Conservation (phyloP, 2,797 vertebrate species). For the Chrosomus eos region DNA sequence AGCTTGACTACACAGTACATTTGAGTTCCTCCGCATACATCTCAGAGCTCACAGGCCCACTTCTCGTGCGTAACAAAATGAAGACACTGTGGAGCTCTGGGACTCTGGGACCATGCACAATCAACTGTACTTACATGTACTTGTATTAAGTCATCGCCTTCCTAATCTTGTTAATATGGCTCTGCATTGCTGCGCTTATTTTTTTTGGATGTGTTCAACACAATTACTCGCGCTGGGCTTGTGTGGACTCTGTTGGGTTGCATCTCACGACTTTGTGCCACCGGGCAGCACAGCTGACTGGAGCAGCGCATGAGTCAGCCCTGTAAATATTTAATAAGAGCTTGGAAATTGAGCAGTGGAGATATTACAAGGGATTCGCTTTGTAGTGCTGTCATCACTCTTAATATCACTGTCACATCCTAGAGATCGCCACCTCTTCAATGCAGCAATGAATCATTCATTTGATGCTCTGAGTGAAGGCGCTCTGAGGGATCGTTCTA, state of each 20-base stretch:
- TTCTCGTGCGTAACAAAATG: background rate
- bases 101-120: background rate
- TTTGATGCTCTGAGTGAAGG: constrained; percentile 37
- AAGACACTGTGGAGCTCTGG: background rate
- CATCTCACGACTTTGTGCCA: constrained; percentile 35
- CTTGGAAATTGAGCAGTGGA: constrained; percentile 56
- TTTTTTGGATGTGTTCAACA: constrained; percentile 27
- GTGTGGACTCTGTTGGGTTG: constrained; percentile 27
- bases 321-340: constrained; percentile 63
- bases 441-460: constrained; percentile 54
- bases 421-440: constrained; percentile 37
- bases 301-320: constrained; percentile 48
- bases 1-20: constrained; percentile 24
- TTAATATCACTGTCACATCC: constrained; percentile 55
- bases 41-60: constrained; percentile 11
- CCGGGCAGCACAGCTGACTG: constrained; percentile 36
- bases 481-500: background rate
- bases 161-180: constrained; percentile 38
- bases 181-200: background rate
- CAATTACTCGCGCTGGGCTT: constrained; percentile 31
- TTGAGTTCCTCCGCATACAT: constrained; percentile 1
- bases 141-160: constrained; percentile 27
- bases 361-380: constrained; percentile 53
- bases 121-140: constrained; percentile 30
- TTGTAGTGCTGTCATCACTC: constrained; percentile 53